Conservation (phyloP, 2,888 invertebrate species). For the Pollenia griseotomentosa region DNA sequence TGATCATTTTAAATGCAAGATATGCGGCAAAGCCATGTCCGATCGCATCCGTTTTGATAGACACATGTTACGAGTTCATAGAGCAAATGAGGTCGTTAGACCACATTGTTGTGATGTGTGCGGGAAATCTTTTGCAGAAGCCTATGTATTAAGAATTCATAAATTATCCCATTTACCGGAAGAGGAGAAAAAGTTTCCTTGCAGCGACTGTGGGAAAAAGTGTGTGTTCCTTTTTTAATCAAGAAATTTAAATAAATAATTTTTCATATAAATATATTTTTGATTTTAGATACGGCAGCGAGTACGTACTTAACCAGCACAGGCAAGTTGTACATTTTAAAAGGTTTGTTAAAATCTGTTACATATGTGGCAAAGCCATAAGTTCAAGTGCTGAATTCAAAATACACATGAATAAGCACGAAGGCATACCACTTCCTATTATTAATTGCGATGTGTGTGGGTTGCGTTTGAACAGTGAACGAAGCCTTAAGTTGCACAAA, state of each 20-base stretch:
- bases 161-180: conserved; percentile 79
- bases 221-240: conserved; percentile 69
- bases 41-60: conserved; percentile 78
- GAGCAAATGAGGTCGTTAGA: conserved; percentile 78
- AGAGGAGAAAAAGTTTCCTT: conserved; percentile 79
- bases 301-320: conserved; percentile 78
- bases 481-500: conserved; percentile 79
- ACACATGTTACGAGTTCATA: conserved; percentile 80
- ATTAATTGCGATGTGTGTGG: conserved; percentile 82
- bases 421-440: conserved; percentile 77
- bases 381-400: conserved; percentile 79
- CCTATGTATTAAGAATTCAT: conserved; percentile 79
- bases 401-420: conserved; percentile 81
- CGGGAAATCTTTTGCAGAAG: conserved; percentile 79
- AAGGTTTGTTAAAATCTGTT: conserved; percentile 81
- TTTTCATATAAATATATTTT: background rate
- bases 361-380: conserved; percentile 82
- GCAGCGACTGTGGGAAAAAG: conserved; percentile 80
- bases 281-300: conserved; percentile 80
- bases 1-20: conserved; percentile 79
- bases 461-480: conserved; percentile 78
- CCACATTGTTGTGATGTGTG: conserved; percentile 80
- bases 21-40: conserved; percentile 77
- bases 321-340: conserved; percentile 80
- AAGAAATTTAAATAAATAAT: conserved; percentile 61